Conservation (phyloP, 2,113 vertebrate species). For the Lepisosteus oculatus region DNA sequence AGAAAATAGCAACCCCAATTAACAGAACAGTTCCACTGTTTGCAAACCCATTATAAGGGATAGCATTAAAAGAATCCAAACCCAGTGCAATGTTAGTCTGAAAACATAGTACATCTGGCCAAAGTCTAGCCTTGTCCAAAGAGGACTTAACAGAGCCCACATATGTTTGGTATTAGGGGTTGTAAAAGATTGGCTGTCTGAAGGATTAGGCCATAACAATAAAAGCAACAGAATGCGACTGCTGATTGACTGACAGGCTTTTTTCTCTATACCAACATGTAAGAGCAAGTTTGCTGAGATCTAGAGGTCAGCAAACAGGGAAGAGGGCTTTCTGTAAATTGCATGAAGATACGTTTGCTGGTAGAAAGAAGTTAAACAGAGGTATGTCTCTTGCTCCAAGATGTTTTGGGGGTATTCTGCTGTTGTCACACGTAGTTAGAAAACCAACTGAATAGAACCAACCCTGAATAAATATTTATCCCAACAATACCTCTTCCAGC, state of each 20-base stretch:
- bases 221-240: constrained; percentile 29
- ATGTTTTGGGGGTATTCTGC: too few relatives aligned
- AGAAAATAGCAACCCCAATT: constrained; percentile 37
- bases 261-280: constrained; percentile 35
- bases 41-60: constrained; percentile 36
- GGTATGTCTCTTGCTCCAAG: too few relatives aligned
- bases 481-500: too few relatives aligned
- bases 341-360: too few relatives aligned
- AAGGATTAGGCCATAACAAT: constrained; percentile 13
- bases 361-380: too few relatives aligned
- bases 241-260: constrained; percentile 28
- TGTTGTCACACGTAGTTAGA: too few relatives aligned
- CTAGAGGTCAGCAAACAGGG: constrained; percentile 47
- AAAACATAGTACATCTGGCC: constrained; percentile 14
- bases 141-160: constrained; percentile 17
- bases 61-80: constrained; percentile 32
- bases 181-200: constrained; percentile 10
- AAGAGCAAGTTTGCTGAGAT: constrained; percentile 34
- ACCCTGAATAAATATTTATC: too few relatives aligned
- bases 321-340: background rate
- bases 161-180: constrained; percentile 8
- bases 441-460: too few relatives aligned
- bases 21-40: constrained; percentile 36
- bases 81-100: constrained; percentile 40
- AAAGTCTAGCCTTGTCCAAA: constrained; percentile 17